Base-by-base conservation (phyloP, 2,888 invertebrate genomes). In the Rhingia rostrata region DNA sequence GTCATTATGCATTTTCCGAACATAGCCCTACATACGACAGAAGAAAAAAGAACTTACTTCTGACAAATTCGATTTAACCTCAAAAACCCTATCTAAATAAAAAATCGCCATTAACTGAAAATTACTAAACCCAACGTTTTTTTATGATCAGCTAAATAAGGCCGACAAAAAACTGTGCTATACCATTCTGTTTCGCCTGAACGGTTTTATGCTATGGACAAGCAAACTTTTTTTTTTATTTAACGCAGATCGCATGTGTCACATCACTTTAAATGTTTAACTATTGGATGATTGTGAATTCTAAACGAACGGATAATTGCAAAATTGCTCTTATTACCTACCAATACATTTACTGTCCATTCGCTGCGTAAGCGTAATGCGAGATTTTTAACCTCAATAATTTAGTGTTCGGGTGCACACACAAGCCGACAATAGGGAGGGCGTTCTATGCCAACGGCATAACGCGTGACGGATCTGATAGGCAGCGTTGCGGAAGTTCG, bases 391-490 rank as follows among this genome's bases (percentile, higher is more conserved):
- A 84, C 84, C 84, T 80, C 84, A 84, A 80, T 84, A 60, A 37
- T 30, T 6, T 35, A 53, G 30, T 30, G 45, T 10, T 30, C 9
- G 43, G 43, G 12, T 30, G 45, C 12, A n/a, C 47, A 6, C 41
- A 49, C 39, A 32, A 12, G 14, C 30, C 33, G 43, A 12, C 9
- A 66, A 35, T 33, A 45, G 4, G 70, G 4, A 60, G 79, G 63
- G 74, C 60, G 69, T 70, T 61, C 35, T 37, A 70, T 64, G 64
- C 60, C 63, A 75, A 47, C 49, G 9, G 64, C 80, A 84, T 45
- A 43, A 86, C 86, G 88, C 87, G 87, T 88, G 86, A 87, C 88
- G 86, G 85, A 87, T 88, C 87, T 86, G 88, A 87, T 87, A 86
- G 86, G 84, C 87, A 83, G 81, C 85, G 83, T 87, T 84, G 86